Percentiles rank a stretch among this genome's conserved stretches.
phyloP scores from a whole-genome alignment of 2,113 vertebrate species.

The Cyprinus carpio region DNA sequence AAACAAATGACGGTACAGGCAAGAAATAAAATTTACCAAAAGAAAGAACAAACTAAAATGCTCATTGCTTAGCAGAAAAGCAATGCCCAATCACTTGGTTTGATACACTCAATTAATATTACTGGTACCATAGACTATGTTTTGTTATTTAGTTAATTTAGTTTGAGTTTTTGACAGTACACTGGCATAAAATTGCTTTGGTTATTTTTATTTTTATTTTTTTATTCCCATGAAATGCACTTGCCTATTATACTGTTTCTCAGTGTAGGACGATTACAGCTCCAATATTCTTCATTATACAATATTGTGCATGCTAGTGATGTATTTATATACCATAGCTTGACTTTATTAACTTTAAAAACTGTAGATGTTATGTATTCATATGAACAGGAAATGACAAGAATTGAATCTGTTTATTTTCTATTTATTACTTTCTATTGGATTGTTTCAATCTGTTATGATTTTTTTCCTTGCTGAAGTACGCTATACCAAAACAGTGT shows the following conservation, averaged over 20 bases:
- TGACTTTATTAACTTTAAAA: conserved; percentile 95
- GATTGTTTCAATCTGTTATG: conserved; percentile 73
- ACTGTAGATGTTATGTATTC: conserved; percentile 98
- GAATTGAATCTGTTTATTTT: conserved; percentile 88
- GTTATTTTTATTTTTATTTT: conserved; percentile 52
- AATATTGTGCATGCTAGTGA: conserved; percentile 99
- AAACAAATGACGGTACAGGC: neutral
- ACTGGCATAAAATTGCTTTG: conserved; percentile 68
- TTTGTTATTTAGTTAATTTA: conserved; percentile 21
- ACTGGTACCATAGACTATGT: conserved; percentile 83
- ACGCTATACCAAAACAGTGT: conserved; percentile 93
- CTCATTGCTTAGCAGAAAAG: conserved; percentile 18
- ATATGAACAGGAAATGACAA: conserved; percentile 89
- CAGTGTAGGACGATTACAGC: conserved; percentile 92
- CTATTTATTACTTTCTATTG: conserved; percentile 85
- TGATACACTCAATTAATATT: conserved; percentile 61
- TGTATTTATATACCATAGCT: conserved; percentile 99
- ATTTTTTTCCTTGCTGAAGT: conserved; percentile 82
- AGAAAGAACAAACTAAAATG: neutral
- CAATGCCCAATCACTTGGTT: conserved; percentile 53
- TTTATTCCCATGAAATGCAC: conserved; percentile 87
- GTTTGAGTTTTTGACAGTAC: conserved; percentile 60
- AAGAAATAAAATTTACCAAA: neutral
- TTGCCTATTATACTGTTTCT: conserved; percentile 94
- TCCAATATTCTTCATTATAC: conserved; percentile 95